Base-by-base conservation (phyloP, 1,140 invertebrate genomes). In the Diabrotica undecimpunctata region DNA sequence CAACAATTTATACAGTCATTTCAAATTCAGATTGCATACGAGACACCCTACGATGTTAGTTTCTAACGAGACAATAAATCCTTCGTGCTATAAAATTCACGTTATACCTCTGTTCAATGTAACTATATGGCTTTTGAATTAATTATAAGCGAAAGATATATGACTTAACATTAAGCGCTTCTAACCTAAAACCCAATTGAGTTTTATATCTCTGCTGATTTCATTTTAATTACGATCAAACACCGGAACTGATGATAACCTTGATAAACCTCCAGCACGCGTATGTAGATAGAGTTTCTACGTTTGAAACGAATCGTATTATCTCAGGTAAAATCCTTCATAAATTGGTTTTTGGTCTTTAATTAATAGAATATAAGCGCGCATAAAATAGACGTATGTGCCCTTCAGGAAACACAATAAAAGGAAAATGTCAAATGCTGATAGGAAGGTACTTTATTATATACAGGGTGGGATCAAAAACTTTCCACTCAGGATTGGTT, bases 61-160 rank as follows among this genome's bases (percentile, higher is more conserved):
- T 46, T 46, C 41, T 46, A 46, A 46, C 41, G 41, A 46, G 41
- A 46, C 41, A 46, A 46, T 46, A 46, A 46, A 46, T 46, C n/a
- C 41, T 46, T 46, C 41, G 41, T 46, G 41, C 41, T 46, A 46
- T 46, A 46, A 46, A 46, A 46, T 46, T 46, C 41, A n/a, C 41
- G 41, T 46, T 46, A 46, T 46, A 46, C 41, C 41, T 46, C 41
- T 46, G 41, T 46, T 46, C 41, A 46, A 46, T 46, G 41, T 46
- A 46, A 46, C 41, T 46, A 46, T 46, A 46, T 46, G 41, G 41
- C 41, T 46, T 46, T 46, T 46, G 41, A 46, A 46, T 46, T 46
- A 46, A 46, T 46, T 46, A 46, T 46, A 46, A 46, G 41, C 41
- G 41, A n/a, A 46, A 46, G 41, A 46, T 46, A 46, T 46, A 46